Base-by-base conservation (phyloP, 2,113 vertebrate species). In the Calyptommatus sinebrachiatus region DNA sequence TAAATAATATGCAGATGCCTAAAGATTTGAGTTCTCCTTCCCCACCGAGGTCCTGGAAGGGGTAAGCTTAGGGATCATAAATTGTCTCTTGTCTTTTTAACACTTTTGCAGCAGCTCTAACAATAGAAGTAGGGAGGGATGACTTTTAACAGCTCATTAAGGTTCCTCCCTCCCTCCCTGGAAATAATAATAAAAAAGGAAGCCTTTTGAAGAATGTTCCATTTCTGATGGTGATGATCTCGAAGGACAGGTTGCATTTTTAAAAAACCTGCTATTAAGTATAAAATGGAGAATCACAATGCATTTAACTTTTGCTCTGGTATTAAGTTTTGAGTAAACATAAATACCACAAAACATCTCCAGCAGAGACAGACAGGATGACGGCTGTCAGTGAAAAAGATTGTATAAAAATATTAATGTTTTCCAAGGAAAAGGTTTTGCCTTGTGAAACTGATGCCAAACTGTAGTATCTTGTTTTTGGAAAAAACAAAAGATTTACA, bases 111-210 rank as follows among this genome's bases (percentile, higher is more conserved):
- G 88, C 88, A 89, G 87, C 26, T 71, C 83, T 88, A 89, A 93
- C 94, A 94, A 92, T 94, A 61, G 93, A 85, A 79, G 88, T 71
- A 72, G 72, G 77, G 91, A 87, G 79, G 89, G 85, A 82, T 88
- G 89, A 84, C 90, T 94, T 91, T 94, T 93, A 92, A 94, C 94
- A 94, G 91, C 95, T 94, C 94, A 92, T 94, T 93, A 95, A 92
- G 92, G 92, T 75, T 91, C 41, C 22, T 11, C 12, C 16, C 22
- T 11, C 12, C 16, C 8, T 73, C 14, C 45, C 28, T 71, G 77
- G 60, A 79, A 69, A 78, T 70, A 70, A 77, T 77, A 77, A 71
- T 46, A 63, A 63, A 80, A 95, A 94, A 91, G 88, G 86, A 79
- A 62, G 77, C 73, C 87, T 86, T 93, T 92, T 90, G 93, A 89